Evolutionary conservation across 2,797 vertebrate species (phyloP).

Genomic region (Percopsis omiscomaycus): DNA sequence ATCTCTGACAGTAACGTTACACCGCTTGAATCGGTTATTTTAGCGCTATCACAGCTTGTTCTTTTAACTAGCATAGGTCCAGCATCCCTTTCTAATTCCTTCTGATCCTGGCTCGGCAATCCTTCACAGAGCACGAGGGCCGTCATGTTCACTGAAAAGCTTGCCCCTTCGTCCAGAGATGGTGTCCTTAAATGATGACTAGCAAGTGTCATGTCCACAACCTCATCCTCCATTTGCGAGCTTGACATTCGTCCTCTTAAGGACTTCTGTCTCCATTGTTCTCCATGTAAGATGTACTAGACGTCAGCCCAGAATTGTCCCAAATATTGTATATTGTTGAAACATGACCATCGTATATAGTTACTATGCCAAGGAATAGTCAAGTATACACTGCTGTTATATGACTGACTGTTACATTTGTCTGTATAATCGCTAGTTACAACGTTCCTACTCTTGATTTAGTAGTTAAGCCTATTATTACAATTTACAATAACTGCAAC

Average conservation of each 20-base stretch:
- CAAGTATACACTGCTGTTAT: neutral
- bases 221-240: slow-evolving; percentile 27
- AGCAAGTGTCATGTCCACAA: slow-evolving; percentile 1
- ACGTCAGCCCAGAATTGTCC: neutral
- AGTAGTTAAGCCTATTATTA: too few species aligned
- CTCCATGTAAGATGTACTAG: slow-evolving; percentile 36
- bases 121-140: slow-evolving; percentile 6
- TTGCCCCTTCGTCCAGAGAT: slow-evolving; percentile 6
- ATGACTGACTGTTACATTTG: neutral
- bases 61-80: neutral
- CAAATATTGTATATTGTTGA: neutral
- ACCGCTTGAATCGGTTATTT: neutral
- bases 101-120: slow-evolving; percentile 5
- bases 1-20: slow-evolving; percentile 9
- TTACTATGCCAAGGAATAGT: too few species aligned
- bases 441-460: too few species aligned
- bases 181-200: neutral
- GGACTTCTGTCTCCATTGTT: slow-evolving; percentile 24
- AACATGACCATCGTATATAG: too few species aligned
- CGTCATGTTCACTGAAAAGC: slow-evolving; percentile 5
- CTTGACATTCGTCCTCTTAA: slow-evolving; percentile 36
- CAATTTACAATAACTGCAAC: too few species aligned
- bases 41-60: neutral
- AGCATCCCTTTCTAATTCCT: slow-evolving; percentile 17
- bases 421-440: too few species aligned